These are phyloP conservation scores for Polydrusus tereticollis DNA, from an alignment of 2,888 invertebrate genomes.

Conservation along the genomic window DNA sequence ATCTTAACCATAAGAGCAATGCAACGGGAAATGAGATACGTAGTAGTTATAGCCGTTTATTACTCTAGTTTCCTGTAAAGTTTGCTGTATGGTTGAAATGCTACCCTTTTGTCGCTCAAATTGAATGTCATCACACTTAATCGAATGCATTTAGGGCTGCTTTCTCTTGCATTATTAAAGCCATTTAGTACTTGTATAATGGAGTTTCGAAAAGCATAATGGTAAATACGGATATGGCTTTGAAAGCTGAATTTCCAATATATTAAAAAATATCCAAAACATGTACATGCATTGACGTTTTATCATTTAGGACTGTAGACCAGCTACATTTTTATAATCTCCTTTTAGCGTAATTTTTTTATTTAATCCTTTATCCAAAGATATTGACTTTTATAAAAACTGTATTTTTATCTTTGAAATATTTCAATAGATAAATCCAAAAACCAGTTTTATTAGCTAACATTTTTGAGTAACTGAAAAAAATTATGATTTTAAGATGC, in stretches of 20 bases:
- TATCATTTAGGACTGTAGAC: too few species aligned
- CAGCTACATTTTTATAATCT: too few species aligned
- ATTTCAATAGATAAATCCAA: too few species aligned
- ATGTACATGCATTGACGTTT: too few species aligned
- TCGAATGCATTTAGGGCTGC: slow-evolving; percentile 39
- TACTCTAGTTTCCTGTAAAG: slow-evolving; percentile 45
- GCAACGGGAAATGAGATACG: slow-evolving; percentile 27
- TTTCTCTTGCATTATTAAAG: slow-evolving; percentile 32
- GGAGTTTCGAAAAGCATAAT: slow-evolving; percentile 19
- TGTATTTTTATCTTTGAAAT: too few species aligned
- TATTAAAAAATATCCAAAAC: background rate
- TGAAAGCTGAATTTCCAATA: background rate
- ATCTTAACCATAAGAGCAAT: slow-evolving; percentile 32
- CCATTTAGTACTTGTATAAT: slow-evolving; percentile 35
- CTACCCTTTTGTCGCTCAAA: slow-evolving; percentile 40
- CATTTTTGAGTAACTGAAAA: too few species aligned
- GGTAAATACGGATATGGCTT: background rate
- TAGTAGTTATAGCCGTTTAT: slow-evolving; percentile 35
- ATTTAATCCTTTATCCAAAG: too few species aligned
- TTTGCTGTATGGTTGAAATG: slow-evolving; percentile 39
- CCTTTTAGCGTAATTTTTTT: too few species aligned
- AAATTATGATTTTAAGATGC: too few species aligned
- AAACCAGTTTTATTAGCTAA: too few species aligned
- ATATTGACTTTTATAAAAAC: too few species aligned
- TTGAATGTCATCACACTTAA: slow-evolving; percentile 42